phyloP scores from a whole-genome alignment of 2,113 vertebrate species.

The Numenius arquata region DNA sequence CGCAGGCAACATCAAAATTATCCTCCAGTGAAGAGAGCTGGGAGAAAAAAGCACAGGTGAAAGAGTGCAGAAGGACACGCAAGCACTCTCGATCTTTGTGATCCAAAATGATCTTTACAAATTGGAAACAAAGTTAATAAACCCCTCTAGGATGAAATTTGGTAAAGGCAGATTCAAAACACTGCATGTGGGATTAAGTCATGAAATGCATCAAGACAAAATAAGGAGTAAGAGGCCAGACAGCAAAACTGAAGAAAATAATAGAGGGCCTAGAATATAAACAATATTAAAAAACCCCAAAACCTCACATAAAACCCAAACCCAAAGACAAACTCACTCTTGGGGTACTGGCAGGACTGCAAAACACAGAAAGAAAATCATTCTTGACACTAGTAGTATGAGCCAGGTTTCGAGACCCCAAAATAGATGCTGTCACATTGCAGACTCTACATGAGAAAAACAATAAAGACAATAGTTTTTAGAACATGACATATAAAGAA shows the following conservation, averaged over 20 bases:
- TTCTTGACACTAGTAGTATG: background rate
- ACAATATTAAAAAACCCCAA: background rate
- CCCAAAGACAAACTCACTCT: background rate
- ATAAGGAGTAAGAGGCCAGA: background rate
- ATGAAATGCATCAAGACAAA: background rate
- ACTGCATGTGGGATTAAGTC: background rate
- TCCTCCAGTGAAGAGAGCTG: background rate
- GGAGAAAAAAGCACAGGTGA: background rate
- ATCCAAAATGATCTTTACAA: background rate
- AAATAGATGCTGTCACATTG: constrained; percentile 23
- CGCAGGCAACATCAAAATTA: background rate
- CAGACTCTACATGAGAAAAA: background rate
- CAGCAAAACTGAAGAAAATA: background rate
- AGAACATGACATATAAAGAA: background rate
- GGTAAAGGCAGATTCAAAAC: background rate
- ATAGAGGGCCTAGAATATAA: background rate
- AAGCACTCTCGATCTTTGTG: background rate
- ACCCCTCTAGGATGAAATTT: background rate
- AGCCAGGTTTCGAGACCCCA: background rate
- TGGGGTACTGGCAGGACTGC: background rate
- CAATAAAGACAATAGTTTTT: constrained; percentile 31
- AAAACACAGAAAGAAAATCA: background rate
- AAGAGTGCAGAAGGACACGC: background rate
- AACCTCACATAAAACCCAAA: background rate
- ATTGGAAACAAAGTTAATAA: background rate